These are phyloP conservation scores for Xestia rhomboidea DNA, from an alignment of 2,888 invertebrate species.

Conservation along the genomic window DNA sequence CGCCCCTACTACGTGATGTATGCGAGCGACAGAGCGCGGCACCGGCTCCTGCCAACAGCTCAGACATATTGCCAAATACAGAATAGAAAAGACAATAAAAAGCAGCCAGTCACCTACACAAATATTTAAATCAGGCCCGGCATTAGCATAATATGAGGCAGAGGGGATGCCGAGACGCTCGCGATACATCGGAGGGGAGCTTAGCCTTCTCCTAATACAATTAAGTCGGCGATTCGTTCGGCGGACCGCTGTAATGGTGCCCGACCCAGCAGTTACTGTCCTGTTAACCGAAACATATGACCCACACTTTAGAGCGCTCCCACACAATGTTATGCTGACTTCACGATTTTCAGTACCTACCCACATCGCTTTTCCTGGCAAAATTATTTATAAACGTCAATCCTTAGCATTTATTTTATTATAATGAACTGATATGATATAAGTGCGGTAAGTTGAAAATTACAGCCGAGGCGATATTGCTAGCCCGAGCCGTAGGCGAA, in stretches of 20 bases:
- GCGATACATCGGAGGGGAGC: slow-evolving; percentile 27
- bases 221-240: slow-evolving; percentile 54
- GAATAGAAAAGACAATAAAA: slow-evolving; percentile 55
- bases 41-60: slow-evolving; percentile 12
- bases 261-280: slow-evolving; percentile 44
- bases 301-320: neutral
- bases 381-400: neutral
- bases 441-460: no score
- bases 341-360: neutral
- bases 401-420: neutral
- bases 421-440: no score
- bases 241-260: slow-evolving; percentile 21
- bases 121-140: slow-evolving; percentile 61
- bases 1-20: neutral
- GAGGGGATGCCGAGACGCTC: slow-evolving; percentile 7
- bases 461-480: no score
- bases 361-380: neutral
- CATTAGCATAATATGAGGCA: slow-evolving; percentile 58
- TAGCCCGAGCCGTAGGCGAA: no score
- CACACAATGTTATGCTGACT: slow-evolving; percentile 18
- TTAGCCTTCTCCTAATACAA: slow-evolving; percentile 53
- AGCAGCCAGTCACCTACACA: slow-evolving; percentile 46
- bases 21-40: neutral
- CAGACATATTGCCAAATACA: slow-evolving; percentile 44
- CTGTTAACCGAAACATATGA: slow-evolving; percentile 52